A percentile compares a stretch with the other conserved stretches of the same genome.
phyloP scores from a whole-genome alignment of 2,113 vertebrate genomes.

The Ammodytes marinus region DNA sequence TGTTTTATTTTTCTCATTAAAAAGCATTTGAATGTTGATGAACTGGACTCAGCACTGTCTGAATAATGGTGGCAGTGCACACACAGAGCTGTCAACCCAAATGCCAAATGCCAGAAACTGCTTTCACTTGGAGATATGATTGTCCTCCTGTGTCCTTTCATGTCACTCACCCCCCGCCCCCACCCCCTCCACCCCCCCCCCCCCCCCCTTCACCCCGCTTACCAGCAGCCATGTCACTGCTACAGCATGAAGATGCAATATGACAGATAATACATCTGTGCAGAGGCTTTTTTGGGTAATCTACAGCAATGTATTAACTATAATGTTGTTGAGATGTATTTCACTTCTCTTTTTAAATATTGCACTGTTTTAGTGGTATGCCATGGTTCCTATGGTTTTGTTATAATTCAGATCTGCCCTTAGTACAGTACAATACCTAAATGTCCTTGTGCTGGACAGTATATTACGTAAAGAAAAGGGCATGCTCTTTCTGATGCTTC shows the following conservation, averaged over 20 bases:
- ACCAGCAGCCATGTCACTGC: conserved; percentile 12
- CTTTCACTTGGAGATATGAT: conserved; percentile 42
- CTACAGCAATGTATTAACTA: neutral
- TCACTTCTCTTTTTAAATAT: conserved; percentile 1
- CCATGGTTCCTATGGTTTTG: neutral
- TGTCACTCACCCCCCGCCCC: conserved; percentile 15
- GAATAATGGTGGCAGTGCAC: conserved; percentile 19
- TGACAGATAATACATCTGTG: conserved; percentile 33
- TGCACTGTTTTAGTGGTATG: no score
- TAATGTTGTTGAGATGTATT: neutral
- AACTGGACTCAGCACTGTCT: neutral
- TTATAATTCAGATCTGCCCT: neutral
- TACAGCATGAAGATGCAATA: conserved; percentile 26
- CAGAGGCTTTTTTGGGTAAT: conserved; percentile 14
- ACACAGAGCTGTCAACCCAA: conserved; percentile 22
- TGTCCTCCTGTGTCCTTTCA: conserved; percentile 50
- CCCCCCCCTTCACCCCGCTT: neutral
- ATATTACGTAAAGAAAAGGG: no score
- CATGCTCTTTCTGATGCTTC: no score
- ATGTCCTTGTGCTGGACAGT: no score
- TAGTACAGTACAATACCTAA: no score
- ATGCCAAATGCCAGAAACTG: conserved; percentile 29
- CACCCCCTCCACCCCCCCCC: no score
- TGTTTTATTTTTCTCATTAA: no score
- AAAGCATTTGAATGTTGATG: no score